Evolutionary conservation across 1,140 invertebrate species (phyloP).

Genomic region (Thaumetopoea pityocampa): DNA sequence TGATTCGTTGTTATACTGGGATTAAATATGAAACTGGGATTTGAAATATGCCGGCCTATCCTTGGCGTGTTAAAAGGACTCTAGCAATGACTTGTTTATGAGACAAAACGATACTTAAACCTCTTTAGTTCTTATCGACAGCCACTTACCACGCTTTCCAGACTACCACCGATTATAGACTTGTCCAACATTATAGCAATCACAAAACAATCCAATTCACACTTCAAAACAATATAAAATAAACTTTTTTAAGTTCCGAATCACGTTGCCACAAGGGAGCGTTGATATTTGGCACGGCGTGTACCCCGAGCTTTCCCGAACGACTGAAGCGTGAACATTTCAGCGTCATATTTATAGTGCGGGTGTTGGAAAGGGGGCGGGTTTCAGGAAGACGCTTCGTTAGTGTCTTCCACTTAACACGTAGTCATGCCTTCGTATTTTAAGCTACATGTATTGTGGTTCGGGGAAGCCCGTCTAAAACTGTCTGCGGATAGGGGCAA

Average conservation of each 20-base stretch:
- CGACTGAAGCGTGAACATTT: constrained; percentile 56
- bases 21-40: no score
- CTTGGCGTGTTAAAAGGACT: no score
- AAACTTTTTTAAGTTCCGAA: constrained; percentile 27
- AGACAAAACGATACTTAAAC: no score
- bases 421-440: constrained; percentile 52
- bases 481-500: constrained; percentile 20
- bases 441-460: constrained; percentile 46
- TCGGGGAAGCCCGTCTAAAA: constrained; percentile 64
- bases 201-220: constrained; percentile 30
- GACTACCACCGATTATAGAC: constrained; percentile 60
- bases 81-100: no score
- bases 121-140: no score
- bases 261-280: constrained; percentile 51
- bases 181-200: constrained; percentile 59
- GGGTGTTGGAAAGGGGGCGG: constrained; percentile 38
- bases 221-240: constrained; percentile 26
- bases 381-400: constrained; percentile 58
- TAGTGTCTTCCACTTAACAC: constrained; percentile 57
- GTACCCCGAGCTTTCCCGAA: constrained; percentile 49
- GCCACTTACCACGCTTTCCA: constrained; percentile 68
- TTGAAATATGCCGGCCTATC: no score
- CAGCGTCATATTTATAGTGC: constrained; percentile 65
- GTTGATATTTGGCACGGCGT: constrained; percentile 49
- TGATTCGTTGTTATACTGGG: no score